A percentile compares a stretch with the other conserved stretches of the same genome.
These are phyloP conservation scores for Tarsius wallacei DNA, from an alignment of 2,797 vertebrate species.

Conservation along the genomic window DNA sequence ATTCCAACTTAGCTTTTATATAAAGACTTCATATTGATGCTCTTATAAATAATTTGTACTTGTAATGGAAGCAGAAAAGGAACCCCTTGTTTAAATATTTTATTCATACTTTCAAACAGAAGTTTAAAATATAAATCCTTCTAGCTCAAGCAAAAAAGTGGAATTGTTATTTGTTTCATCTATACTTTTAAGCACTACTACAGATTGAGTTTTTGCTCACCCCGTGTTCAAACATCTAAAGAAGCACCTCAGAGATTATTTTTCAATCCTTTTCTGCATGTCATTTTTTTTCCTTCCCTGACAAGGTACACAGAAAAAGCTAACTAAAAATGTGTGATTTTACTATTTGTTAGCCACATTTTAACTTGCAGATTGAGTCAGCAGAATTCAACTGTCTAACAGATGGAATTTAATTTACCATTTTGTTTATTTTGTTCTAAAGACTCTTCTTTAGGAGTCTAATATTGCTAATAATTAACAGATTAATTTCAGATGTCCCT, in stretches of 20 bases:
- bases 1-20: not conserved
- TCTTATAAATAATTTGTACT: not conserved
- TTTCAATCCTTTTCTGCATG: not conserved
- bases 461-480: conserved; percentile 71
- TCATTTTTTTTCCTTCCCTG: not conserved
- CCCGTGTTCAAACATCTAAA: not conserved
- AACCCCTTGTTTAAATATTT: not conserved
- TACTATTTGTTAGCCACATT: conserved; percentile 20
- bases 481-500: conserved; percentile 74
- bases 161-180: not conserved
- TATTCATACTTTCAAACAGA: not conserved
- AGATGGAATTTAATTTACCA: conserved; percentile 76
- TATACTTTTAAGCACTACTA: not conserved
- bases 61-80: not conserved
- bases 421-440: conserved; percentile 73
- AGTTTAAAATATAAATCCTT: not conserved
- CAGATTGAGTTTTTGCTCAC: not conserved
- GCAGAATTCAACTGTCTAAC: conserved; percentile 46
- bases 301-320: not conserved
- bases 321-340: conserved; percentile 68
- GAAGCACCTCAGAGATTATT: not conserved
- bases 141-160: not conserved
- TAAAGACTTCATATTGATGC: not conserved
- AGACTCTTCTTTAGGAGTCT: conserved; percentile 39
- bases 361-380: conserved; percentile 67